Evolutionary conservation across 2,797 vertebrate species (phyloP).

Genomic region (Falco columbarius): DNA sequence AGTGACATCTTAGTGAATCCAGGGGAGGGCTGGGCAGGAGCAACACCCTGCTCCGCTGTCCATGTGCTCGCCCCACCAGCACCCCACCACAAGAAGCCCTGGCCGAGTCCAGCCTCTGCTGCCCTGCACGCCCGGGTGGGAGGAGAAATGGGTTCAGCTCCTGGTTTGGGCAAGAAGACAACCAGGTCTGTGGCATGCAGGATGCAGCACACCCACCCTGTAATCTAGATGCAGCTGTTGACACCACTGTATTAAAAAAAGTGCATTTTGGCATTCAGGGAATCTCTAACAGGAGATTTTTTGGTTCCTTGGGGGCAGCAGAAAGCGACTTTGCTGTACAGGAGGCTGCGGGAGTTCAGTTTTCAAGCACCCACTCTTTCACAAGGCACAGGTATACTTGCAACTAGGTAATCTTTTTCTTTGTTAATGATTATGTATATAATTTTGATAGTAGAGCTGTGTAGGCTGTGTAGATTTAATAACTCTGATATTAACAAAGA

Average conservation of each 20-base stretch:
- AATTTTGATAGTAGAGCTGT: background rate
- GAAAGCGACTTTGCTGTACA: background rate
- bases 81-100: background rate
- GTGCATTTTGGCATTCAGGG: background rate
- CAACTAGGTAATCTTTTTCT: background rate
- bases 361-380: background rate
- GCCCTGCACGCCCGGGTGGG: rapidly evolving
- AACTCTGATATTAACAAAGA: background rate
- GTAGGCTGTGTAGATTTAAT: background rate
- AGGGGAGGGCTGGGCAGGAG: background rate
- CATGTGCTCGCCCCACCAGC: background rate
- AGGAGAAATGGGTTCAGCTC: background rate
- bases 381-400: background rate
- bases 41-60: background rate
- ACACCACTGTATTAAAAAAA: background rate
- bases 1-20: background rate
- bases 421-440: background rate
- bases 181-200: background rate
- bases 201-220: background rate
- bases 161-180: background rate
- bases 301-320: background rate
- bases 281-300: background rate
- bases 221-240: background rate
- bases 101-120: background rate
- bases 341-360: background rate